Percentiles rank a stretch among this genome's conserved stretches.
Evolutionary conservation across 2,113 vertebrate species (phyloP).

Genomic region (Thamnophis sirtalis): DNA sequence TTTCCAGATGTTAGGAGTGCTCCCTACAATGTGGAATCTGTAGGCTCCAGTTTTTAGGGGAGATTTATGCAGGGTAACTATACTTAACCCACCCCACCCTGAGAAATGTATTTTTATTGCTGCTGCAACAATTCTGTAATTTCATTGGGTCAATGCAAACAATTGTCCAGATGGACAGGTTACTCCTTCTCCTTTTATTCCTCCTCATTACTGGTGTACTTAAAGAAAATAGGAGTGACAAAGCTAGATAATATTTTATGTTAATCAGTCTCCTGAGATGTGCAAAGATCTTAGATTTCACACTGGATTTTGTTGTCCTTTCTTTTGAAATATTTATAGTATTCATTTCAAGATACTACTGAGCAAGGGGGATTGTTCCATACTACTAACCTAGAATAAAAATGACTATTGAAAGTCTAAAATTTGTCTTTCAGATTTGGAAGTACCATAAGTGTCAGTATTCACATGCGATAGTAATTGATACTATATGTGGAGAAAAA

Average conservation of each 20-base stretch:
- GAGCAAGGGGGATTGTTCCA: not conserved
- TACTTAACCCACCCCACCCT: not conserved
- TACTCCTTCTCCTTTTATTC: not conserved
- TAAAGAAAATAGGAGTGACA: not conserved
- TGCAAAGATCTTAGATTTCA: not conserved
- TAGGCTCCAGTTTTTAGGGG: not conserved
- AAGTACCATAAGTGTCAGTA: not conserved
- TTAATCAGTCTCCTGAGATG: not conserved
- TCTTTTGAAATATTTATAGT: not conserved
- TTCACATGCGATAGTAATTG: not conserved
- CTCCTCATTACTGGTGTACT: not conserved
- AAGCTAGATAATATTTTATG: not conserved
- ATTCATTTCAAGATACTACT: not conserved
- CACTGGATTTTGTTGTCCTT: not conserved
- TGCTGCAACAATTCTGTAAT: not conserved
- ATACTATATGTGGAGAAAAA: not conserved
- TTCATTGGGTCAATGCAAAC: not conserved
- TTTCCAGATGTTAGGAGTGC: not conserved
- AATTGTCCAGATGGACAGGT: not conserved
- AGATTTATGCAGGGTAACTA: not conserved
- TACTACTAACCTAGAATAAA: not conserved
- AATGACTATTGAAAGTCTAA: not conserved
- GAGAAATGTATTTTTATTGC: not conserved
- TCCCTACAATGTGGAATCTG: not conserved
- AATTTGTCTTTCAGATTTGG: not conserved